Conservation (phyloP, 2,113 vertebrate species). For the Xiphophorus hellerii region DNA sequence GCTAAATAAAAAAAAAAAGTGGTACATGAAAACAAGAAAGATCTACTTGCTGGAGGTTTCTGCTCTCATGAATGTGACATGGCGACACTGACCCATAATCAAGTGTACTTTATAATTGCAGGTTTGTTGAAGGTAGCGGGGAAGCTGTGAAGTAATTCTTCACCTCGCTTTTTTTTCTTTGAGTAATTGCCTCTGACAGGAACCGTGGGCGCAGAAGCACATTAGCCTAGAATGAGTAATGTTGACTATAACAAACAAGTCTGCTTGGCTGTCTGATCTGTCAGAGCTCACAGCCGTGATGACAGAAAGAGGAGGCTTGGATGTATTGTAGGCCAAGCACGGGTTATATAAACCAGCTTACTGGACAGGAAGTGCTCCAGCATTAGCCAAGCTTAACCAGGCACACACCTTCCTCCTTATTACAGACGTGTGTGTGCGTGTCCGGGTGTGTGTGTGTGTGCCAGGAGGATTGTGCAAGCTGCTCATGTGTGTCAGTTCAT, state of each 20-base stretch:
- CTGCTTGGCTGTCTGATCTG: conserved; percentile 49
- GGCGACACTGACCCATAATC: conserved; percentile 18
- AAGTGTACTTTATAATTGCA: conserved; percentile 10
- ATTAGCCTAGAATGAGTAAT: conserved; percentile 57
- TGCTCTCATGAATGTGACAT: conserved; percentile 3
- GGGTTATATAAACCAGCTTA: conserved; percentile 81
- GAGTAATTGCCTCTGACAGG: conserved; percentile 49
- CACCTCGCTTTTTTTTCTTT: background rate
- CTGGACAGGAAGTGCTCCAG: conserved; percentile 74
- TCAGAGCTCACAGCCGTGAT: conserved; percentile 39
- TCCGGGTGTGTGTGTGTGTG: conserved; percentile 18
- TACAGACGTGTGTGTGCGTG: conserved; percentile 42
- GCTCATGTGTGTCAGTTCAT: conserved; percentile 34
- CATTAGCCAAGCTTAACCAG: conserved; percentile 74
- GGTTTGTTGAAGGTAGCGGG: background rate
- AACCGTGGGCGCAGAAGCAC: conserved; percentile 39
- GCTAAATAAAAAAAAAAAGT: background rate
- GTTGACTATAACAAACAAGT: conserved; percentile 54
- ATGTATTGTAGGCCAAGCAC: conserved; percentile 64
- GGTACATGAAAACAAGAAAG: background rate
- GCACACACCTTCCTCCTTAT: conserved; percentile 65
- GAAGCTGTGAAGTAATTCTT: conserved; percentile 29
- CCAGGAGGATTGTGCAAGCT: conserved; percentile 18
- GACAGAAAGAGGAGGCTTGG: conserved; percentile 11
- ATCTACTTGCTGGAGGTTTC: background rate